A percentile compares a stretch with the other conserved stretches of the same genome.
Conservation (phyloP, 2,797 vertebrate species). For the Ispidina lecontei region DNA sequence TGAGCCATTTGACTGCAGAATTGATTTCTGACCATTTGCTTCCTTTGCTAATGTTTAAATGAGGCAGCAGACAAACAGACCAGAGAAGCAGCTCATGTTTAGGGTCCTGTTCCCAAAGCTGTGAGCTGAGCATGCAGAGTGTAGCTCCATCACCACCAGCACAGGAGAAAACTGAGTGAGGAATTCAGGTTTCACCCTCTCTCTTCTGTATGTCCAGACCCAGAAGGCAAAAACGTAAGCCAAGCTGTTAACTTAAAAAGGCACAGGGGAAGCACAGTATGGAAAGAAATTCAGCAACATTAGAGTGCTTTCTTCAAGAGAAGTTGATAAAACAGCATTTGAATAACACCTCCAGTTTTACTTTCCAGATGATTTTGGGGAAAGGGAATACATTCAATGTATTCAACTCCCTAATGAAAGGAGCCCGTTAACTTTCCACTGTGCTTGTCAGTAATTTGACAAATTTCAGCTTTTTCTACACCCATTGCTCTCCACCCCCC, state of each 20-base stretch:
- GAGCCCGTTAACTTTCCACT: background rate
- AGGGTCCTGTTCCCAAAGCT: background rate
- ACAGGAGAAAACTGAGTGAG: too few species aligned
- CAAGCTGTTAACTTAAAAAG: background rate
- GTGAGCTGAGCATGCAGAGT: background rate
- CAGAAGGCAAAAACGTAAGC: background rate
- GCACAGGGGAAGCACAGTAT: background rate
- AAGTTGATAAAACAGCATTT: background rate
- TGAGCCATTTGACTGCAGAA: constrained; percentile 9
- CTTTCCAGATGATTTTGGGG: background rate
- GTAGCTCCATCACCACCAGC: background rate
- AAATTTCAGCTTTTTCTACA: background rate
- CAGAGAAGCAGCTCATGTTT: background rate
- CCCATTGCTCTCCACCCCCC: background rate
- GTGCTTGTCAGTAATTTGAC: background rate
- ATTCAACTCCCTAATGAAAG: background rate
- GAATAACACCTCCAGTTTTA: background rate
- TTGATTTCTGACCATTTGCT: constrained; percentile 45
- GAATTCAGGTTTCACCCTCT: background rate
- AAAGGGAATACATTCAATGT: background rate
- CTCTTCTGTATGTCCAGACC: background rate
- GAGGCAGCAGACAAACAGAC: background rate
- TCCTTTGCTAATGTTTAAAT: constrained; percentile 16
- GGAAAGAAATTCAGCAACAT: background rate
- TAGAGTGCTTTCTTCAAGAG: background rate